These are phyloP conservation scores for Berghia stephanieae DNA, from an alignment of 1,140 invertebrate species.

Conservation along the genomic window DNA sequence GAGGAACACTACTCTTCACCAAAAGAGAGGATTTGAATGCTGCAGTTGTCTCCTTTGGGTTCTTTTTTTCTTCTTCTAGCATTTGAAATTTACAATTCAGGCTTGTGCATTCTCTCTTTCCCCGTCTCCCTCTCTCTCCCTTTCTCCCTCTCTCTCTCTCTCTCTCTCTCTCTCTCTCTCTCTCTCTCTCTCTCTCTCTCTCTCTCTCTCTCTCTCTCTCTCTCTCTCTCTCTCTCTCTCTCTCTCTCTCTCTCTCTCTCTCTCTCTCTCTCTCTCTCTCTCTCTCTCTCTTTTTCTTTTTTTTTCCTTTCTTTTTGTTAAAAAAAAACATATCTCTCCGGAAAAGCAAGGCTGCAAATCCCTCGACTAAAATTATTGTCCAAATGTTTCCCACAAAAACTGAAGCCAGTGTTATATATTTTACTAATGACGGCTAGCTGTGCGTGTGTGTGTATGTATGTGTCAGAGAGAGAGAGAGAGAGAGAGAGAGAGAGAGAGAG, in stretches of 20 bases:
- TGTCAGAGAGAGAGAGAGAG: too few species aligned
- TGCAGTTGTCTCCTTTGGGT: not conserved
- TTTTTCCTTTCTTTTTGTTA: not conserved
- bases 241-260: constrained; percentile 20
- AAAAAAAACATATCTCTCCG: too few species aligned
- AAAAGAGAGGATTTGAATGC: too few species aligned
- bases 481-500: too few species aligned
- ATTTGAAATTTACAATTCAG: not conserved
- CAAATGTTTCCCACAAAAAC: too few species aligned
- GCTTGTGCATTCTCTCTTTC: not conserved
- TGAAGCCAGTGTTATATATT: too few species aligned
- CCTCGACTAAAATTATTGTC: too few species aligned
- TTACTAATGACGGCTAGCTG: too few species aligned
- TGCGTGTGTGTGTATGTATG: too few species aligned
- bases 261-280: constrained; percentile 22
- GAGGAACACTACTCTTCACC: too few species aligned
- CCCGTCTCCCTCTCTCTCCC: constrained; percentile 24
- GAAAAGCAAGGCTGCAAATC: too few species aligned
- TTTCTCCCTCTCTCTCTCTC: constrained; percentile 26
- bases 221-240: constrained; percentile 25
- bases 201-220: constrained; percentile 4
- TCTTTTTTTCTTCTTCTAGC: not conserved
- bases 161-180: constrained; percentile 30
- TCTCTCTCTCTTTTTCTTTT: constrained; percentile 14
- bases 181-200: constrained; percentile 8